These are phyloP conservation scores for Sympetrum striolatum DNA, from an alignment of 2,888 invertebrate genomes.

Conservation along the genomic window DNA sequence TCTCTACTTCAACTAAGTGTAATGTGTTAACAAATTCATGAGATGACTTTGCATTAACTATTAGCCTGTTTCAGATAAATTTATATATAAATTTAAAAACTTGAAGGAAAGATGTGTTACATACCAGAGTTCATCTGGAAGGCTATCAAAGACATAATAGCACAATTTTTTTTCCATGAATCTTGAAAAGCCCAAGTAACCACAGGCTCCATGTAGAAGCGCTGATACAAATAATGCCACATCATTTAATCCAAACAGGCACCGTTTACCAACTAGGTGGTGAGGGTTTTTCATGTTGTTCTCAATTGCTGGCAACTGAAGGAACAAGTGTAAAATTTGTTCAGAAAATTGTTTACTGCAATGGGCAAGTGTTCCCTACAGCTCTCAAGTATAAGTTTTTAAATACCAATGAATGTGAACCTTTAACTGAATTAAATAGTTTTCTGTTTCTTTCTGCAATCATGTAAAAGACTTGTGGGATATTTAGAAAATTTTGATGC, in stretches of 20 bases:
- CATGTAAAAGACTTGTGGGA: too few relatives aligned
- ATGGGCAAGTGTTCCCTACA: too few relatives aligned
- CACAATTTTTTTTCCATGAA: background rate
- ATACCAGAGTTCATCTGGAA: background rate
- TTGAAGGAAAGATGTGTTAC: background rate
- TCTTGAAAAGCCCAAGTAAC: background rate
- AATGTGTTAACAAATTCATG: too few relatives aligned
- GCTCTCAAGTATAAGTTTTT: too few relatives aligned
- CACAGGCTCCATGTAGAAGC: background rate
- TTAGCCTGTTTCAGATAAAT: too few relatives aligned
- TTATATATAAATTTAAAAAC: too few relatives aligned
- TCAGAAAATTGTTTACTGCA: background rate
- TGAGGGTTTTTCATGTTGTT: background rate
- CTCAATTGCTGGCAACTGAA: background rate
- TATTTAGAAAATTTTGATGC: too few relatives aligned
- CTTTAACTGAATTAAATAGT: too few relatives aligned
- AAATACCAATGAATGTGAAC: too few relatives aligned
- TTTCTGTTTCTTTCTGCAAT: too few relatives aligned
- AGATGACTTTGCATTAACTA: too few relatives aligned
- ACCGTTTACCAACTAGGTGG: background rate
- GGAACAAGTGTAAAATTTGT: background rate
- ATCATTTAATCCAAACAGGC: background rate
- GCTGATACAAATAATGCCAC: background rate
- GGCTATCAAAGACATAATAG: background rate
- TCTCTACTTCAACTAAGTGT: too few relatives aligned